Conservation (phyloP, 2,888 invertebrate genomes). For the Melanargia galathea region DNA sequence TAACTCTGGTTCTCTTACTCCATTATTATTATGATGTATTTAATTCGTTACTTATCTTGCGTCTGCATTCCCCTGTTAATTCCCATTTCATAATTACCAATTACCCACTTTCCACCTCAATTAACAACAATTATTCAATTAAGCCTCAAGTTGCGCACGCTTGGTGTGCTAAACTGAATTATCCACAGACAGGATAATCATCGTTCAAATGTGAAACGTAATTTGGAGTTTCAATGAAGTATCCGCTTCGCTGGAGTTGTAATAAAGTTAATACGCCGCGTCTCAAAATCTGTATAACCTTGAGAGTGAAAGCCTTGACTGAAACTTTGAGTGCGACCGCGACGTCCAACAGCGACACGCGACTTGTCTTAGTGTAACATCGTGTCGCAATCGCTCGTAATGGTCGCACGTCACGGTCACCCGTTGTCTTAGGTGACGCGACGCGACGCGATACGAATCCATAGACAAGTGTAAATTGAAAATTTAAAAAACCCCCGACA, state of each 20-base stretch:
- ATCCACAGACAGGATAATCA: conserved; percentile 5
- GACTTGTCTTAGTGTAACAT: no score
- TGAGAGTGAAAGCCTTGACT: neutral
- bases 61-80: neutral
- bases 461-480: no score
- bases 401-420: no score
- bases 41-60: neutral
- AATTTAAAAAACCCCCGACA: no score
- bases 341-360: no score
- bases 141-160: neutral
- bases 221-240: conserved; percentile 11
- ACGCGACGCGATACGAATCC: no score
- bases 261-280: conserved; percentile 1
- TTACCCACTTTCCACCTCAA: neutral
- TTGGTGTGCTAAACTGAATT: neutral
- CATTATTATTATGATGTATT: neutral
- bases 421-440: no score
- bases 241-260: neutral
- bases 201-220: conserved; percentile 1
- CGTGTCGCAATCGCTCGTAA: no score
- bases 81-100: neutral
- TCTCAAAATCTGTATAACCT: neutral
- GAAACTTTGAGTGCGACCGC: no score
- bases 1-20: no score
- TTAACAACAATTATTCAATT: conserved; percentile 15